Evolutionary conservation across 2,888 invertebrate species (phyloP).

Genomic region (Sacculina carcini): DNA sequence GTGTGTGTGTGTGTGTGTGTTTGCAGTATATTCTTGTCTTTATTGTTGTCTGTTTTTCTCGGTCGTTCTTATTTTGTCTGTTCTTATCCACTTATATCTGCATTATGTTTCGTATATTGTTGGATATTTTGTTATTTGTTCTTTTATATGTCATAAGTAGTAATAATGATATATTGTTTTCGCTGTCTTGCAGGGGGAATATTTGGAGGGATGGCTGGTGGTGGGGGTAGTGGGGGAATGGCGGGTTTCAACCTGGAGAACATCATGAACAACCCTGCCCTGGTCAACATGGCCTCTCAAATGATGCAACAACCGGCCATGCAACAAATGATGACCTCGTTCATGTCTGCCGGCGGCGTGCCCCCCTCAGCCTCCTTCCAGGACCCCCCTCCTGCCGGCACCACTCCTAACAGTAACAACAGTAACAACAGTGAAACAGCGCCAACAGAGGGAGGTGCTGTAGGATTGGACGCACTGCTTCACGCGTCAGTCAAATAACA

Average conservation of each 20-base stretch:
- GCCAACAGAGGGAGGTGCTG: constrained; percentile 13
- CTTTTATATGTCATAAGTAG: no score
- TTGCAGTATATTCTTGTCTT: no score
- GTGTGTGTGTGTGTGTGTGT: no score
- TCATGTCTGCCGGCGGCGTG: constrained; percentile 5
- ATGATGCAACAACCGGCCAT: constrained; percentile 61
- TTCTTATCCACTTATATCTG: no score
- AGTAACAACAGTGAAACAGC: constrained; percentile 5
- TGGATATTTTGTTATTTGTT: no score
- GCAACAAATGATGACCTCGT: constrained; percentile 31
- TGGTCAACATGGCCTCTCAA: constrained; percentile 58
- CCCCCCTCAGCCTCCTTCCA: background rate
- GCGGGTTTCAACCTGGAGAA: constrained; percentile 30
- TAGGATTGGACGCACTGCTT: constrained; percentile 24
- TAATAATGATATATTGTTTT: no score
- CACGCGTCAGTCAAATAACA: constrained; percentile 29
- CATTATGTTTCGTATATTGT: no score
- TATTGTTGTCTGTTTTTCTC: no score
- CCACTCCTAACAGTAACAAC: background rate
- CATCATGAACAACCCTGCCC: constrained; percentile 48
- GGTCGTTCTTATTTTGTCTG: no score
- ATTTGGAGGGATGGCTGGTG: no score
- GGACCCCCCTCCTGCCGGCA: constrained; percentile 4
- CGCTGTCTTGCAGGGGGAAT: no score
- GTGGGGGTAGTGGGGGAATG: constrained; percentile 8